Percentiles rank a stretch among this genome's conserved stretches.
Evolutionary conservation across 1,140 invertebrate genomes (phyloP).

Genomic region (Zaprionus kolodkinae): DNA sequence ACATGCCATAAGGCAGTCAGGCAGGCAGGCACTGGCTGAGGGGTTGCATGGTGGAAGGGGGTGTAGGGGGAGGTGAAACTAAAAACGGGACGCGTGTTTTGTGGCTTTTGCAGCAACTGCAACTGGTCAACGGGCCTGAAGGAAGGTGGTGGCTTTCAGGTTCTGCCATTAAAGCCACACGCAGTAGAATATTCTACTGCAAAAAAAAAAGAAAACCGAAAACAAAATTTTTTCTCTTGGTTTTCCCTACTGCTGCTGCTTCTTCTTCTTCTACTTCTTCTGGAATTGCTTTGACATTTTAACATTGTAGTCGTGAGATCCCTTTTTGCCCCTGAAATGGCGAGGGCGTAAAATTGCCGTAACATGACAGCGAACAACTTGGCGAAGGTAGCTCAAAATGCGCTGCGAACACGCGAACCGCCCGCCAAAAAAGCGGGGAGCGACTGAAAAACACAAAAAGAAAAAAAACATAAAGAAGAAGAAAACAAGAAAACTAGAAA

Average conservation of each 20-base stretch:
- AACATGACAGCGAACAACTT: conserved; percentile 81
- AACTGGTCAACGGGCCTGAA: not conserved
- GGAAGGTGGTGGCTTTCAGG: not conserved
- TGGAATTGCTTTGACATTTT: conserved; percentile 59
- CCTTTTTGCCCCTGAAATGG: conserved; percentile 67
- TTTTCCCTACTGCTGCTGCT: not conserved
- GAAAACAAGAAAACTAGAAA: not conserved
- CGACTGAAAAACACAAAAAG: not conserved
- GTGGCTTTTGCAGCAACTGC: conserved; percentile 45
- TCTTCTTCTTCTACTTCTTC: not conserved
- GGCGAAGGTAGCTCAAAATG: conserved; percentile 79
- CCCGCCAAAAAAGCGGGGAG: not conserved
- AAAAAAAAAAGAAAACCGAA: conserved; percentile 5
- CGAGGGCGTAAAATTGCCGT: conserved; percentile 81
- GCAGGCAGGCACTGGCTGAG: not conserved
- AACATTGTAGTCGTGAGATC: conserved; percentile 47
- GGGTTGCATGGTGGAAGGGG: not conserved
- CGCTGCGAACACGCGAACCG: conserved; percentile 68
- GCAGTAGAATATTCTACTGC: conserved; percentile 7
- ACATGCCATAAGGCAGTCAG: not conserved
- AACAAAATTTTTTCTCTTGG: conserved; percentile 16
- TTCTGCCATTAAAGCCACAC: not conserved
- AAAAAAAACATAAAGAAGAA: not conserved
- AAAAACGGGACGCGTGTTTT: conserved; percentile 11
- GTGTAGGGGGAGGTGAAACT: not conserved